Evolutionary conservation across 2,113 vertebrate species (phyloP).

Genomic region (Hymenochirus boettgeri): DNA sequence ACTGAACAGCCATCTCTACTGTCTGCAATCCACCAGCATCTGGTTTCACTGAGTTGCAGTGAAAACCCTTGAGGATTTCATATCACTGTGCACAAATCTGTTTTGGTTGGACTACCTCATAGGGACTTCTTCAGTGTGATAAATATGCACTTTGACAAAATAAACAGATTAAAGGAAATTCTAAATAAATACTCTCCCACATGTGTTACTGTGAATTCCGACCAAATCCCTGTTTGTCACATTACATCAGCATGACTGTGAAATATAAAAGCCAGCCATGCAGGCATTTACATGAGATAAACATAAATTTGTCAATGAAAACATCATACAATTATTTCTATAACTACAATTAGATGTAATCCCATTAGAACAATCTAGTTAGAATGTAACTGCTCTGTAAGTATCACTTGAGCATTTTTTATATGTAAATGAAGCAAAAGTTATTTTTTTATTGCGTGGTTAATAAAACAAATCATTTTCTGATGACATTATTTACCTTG

Average conservation of each 20-base stretch:
- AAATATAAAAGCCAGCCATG: neutral
- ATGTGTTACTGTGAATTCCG: no score
- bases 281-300: neutral
- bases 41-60: no score
- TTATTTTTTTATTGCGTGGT: neutral
- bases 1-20: no score
- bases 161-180: no score
- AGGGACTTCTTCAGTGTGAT: no score
- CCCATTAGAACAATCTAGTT: neutral
- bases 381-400: neutral
- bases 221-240: no score
- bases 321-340: neutral
- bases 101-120: no score
- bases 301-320: neutral
- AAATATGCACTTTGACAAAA: no score
- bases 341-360: constrained; percentile 2
- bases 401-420: neutral
- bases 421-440: neutral
- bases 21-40: no score
- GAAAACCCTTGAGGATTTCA: no score
- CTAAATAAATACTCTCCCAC: no score
- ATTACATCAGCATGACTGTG: neutral
- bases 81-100: no score
- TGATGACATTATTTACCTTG: neutral
- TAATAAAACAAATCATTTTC: neutral